Conservation (phyloP, 2,797 vertebrate genomes). For the Botia almorhae region DNA sequence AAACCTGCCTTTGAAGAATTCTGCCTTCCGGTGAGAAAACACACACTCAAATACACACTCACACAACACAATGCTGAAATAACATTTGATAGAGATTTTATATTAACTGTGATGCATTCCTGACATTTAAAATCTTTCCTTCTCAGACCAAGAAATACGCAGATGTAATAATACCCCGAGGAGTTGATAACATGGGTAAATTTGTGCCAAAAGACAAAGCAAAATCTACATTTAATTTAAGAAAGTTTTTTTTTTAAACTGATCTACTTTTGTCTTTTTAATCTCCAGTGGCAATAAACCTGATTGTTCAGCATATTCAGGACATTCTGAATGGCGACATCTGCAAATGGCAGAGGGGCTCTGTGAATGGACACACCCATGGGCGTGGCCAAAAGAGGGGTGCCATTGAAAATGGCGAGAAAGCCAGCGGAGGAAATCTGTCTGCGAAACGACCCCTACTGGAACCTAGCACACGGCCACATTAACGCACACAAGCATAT, state of each 20-base stretch:
- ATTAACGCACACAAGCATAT: conserved; percentile 72
- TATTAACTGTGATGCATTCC: neutral
- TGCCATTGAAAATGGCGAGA: conserved; percentile 79
- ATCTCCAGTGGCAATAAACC: conserved; percentile 91
- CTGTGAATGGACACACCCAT: conserved; percentile 75
- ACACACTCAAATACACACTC: neutral
- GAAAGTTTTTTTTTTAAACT: neutral
- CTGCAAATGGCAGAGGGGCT: conserved; percentile 91
- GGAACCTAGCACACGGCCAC: conserved; percentile 94
- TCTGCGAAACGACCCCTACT: conserved; percentile 85
- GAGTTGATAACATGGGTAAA: conserved; percentile 98
- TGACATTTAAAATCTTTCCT: conserved; percentile 28
- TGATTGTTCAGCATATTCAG: conserved; percentile 98
- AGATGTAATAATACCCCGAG: conserved; percentile 95
- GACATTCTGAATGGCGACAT: conserved; percentile 94
- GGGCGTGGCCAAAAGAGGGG: conserved; percentile 83
- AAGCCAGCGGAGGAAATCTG: conserved; percentile 45
- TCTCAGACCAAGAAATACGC: conserved; percentile 96
- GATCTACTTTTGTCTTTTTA: neutral
- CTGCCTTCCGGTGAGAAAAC: conserved; percentile 88
- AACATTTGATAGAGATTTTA: neutral
- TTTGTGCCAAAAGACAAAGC: neutral
- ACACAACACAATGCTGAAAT: neutral
- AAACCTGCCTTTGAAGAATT: conserved; percentile 98
- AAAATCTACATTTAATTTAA: neutral